Evolutionary conservation across 2,113 vertebrate species (phyloP), one percentile per base, ranked within the genome.

Genomic region (Notarius lentiginosus): DNA sequence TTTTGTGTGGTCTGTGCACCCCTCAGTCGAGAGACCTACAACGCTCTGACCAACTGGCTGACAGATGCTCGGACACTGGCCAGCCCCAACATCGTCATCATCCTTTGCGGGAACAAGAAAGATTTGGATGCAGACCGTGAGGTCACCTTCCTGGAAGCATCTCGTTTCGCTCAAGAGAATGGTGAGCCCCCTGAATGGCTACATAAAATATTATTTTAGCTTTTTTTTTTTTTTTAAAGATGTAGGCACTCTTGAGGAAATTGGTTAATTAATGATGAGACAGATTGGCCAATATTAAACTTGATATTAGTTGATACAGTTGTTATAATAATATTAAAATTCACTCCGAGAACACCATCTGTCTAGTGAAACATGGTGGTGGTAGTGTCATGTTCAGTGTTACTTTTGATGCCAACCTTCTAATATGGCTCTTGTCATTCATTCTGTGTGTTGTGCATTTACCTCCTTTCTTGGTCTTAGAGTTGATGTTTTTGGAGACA

Each of bases 71-170:
- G 97, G 85, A 98, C 97, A 0, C 93, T 98, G 88, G 97, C 97
- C 12, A 98, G 97, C 87, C 97, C 96, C 88, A 98, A 98, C 92
- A 98, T 98, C 0, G 95, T 96, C 85, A 97, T 98, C 83, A 98
- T 98, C 89, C 94, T 98, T 81, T 98, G 97, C 20, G 97, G 97
- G 70, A 98, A 98, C 91, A 98, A 98, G 95, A 98, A 97, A 89
- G 97, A 98, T 90, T 92, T 98, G 94, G 97, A 97, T 15, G 96
- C 96, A 0, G 97, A 98, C 88, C 94, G 97, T 0, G 97, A 98
- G 92, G 97, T 98, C 92, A 98, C 97, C 18, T 98, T 98, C 92
- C 91, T 98, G 81, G 97, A 98, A 90, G 97, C 97, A 0, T 98
- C 97, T 0, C 97, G 97, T 83, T 98, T 98, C 70, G 97, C 97